Evolutionary conservation across 64 coral and sea anemone species (phyloP), one percentile per base, ranked within the genome.

Genomic region (Montipora foliosa): DNA sequence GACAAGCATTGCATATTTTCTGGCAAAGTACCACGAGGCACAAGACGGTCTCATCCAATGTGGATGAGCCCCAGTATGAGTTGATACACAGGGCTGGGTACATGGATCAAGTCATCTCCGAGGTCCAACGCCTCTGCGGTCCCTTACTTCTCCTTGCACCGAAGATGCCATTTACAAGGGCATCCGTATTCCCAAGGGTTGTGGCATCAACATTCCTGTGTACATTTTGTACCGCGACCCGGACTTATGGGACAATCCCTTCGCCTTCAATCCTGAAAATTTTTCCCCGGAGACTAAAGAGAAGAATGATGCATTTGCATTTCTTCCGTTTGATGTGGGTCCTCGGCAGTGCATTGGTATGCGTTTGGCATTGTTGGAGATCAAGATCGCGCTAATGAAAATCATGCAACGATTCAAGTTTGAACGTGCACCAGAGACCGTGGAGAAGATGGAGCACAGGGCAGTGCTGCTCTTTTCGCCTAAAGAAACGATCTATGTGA

Each of bases 281-380:
- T 94, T 97, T 29, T 91, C 77, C 1, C 20, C 88, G 0, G 89
- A 97, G 22, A 89, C 95, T 0, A 97, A 92, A 9, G 88, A 69
- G 25, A 94, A 97, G 24, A 92, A 92, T 37, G 66, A 94, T 22
- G 89, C 83, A 2, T 97, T 94, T 60, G 90, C 95, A 1, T 97
- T n/a, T 45, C 8, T 97, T 3, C 95, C 95, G 4, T 97, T 97
- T 92, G 95, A 89, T 44, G 75, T 44, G 1, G 95, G 95, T 1
- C 95, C 95, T 5, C 95, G 86, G 19, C 95, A 94, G 29, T 97
- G 95, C 29, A 89, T 97, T 5, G 95, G 95, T 7, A 91, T 92
- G 88, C 76, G 95, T 5, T 76, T 94, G 77, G 92, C 95, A 13
- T 21, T 97, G 44, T 83, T 91, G 67, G 95, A 97, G 62, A 89